Percentiles rank a stretch among this genome's conserved stretches.
Conservation (phyloP, 64 coral and sea anemone species). For the Astreopora myriophthalma region DNA sequence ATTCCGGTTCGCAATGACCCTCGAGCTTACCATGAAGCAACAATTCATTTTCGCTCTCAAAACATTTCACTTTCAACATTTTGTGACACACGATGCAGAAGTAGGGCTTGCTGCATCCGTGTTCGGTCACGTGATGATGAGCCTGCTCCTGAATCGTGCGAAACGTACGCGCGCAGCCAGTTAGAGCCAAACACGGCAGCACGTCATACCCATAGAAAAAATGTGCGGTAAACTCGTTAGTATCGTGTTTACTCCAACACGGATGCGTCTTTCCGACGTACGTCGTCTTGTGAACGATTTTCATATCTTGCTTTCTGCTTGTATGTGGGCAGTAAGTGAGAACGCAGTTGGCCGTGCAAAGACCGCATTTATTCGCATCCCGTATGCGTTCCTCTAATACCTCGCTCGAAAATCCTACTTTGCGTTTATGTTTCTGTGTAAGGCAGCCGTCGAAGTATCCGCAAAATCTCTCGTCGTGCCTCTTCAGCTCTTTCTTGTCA, state of each 20-base stretch:
- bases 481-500: slow-evolving; percentile 32
- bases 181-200: slow-evolving; percentile 78
- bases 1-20: slow-evolving; percentile 89
- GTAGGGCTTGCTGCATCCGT: slow-evolving; percentile 81
- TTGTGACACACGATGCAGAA: slow-evolving; percentile 88
- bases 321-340: slow-evolving; percentile 69
- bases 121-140: slow-evolving; percentile 93
- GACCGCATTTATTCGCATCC: slow-evolving; percentile 39
- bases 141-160: slow-evolving; percentile 78
- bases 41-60: slow-evolving; percentile 85
- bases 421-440: slow-evolving; percentile 34
- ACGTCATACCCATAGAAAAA: slow-evolving; percentile 86
- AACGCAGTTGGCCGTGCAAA: slow-evolving; percentile 75
- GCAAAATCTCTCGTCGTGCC: slow-evolving; percentile 79
- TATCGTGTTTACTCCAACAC: slow-evolving; percentile 77
- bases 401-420: slow-evolving; percentile 8
- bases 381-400: not conserved
- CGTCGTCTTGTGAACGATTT: slow-evolving; percentile 59
- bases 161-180: slow-evolving; percentile 73
- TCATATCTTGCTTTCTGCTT: slow-evolving; percentile 73
- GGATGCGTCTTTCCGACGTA: slow-evolving; percentile 89
- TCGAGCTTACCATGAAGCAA: slow-evolving; percentile 80
- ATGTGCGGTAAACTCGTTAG: slow-evolving; percentile 71
- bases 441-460: slow-evolving; percentile 83
- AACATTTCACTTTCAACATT: slow-evolving; percentile 71